These are phyloP conservation scores for Idaea biselata DNA, from an alignment of 2,888 invertebrate species.

Conservation along the genomic window DNA sequence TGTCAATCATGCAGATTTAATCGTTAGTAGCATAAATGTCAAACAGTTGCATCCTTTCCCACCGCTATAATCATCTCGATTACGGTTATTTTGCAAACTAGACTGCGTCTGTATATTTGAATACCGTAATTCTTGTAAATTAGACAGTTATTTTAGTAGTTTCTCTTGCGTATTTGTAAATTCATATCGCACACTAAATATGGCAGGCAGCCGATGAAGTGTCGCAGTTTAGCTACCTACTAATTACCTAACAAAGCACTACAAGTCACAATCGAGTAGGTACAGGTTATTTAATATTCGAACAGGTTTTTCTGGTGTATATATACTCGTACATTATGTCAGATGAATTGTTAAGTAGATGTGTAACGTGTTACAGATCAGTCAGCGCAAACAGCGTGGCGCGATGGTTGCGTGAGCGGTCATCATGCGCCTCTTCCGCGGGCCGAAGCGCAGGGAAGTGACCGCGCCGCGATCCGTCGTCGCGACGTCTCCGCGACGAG, in stretches of 20 bases:
- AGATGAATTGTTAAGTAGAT: constrained; percentile 3
- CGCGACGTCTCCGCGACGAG: constrained; percentile 69
- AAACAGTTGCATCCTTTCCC: constrained; percentile 33
- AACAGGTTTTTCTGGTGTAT: neutral
- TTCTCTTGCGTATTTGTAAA: neutral
- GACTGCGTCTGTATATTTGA: neutral
- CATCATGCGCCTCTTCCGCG: constrained; percentile 84
- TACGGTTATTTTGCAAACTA: constrained; percentile 15
- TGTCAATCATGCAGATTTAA: constrained; percentile 57
- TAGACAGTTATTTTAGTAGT: neutral
- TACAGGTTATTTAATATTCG: constrained; percentile 3
- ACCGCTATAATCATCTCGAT: constrained; percentile 35
- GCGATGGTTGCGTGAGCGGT: constrained; percentile 76
- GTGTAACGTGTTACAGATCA: constrained; percentile 18
- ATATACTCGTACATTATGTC: constrained; percentile 4
- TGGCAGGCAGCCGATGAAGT: neutral
- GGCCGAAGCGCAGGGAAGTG: constrained; percentile 84
- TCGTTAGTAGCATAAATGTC: constrained; percentile 37
- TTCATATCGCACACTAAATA: neutral
- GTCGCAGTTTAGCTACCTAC: neutral
- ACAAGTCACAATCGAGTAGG: neutral
- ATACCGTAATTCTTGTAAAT: neutral
- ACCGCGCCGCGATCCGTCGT: constrained; percentile 75
- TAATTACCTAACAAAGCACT: neutral
- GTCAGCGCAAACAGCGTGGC: constrained; percentile 56